phyloP scores from a whole-genome alignment of 2,113 vertebrate species.

The Oophaga pumilio region DNA sequence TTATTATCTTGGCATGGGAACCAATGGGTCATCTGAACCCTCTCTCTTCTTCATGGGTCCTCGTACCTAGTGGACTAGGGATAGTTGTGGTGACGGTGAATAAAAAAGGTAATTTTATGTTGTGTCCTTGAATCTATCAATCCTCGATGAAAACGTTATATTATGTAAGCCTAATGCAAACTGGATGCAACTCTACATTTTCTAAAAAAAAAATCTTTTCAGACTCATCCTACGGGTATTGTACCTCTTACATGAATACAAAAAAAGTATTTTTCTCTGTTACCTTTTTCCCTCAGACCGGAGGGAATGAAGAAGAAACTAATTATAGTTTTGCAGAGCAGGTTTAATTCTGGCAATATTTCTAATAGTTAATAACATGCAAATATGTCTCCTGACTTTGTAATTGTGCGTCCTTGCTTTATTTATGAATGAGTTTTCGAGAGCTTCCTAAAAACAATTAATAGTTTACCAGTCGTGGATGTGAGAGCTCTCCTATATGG shows the following conservation, averaged over 20 bases:
- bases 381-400: slow-evolving; percentile 9
- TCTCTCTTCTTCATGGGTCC: too few relatives aligned
- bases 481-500: not conserved
- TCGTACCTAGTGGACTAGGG: too few relatives aligned
- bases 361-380: slow-evolving; percentile 8
- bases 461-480: not conserved
- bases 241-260: not conserved
- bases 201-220: not conserved
- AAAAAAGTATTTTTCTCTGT: not conserved
- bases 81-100: too few relatives aligned
- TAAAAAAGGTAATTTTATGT: too few relatives aligned
- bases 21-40: too few relatives aligned
- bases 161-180: not conserved
- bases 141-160: too few relatives aligned
- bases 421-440: slow-evolving; percentile 34
- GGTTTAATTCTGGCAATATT: slow-evolving; percentile 2
- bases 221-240: not conserved
- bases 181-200: not conserved
- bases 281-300: not conserved
- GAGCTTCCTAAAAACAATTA: slow-evolving; percentile 5
- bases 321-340: slow-evolving; percentile 11
- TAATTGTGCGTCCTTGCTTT: not conserved
- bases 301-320: slow-evolving; percentile 28
- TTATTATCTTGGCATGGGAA: too few relatives aligned
- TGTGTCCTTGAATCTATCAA: too few relatives aligned